Evolutionary conservation across 2,113 vertebrate species (phyloP), one percentile per base, ranked within the genome.

Genomic region (Mesitornis unicolor): DNA sequence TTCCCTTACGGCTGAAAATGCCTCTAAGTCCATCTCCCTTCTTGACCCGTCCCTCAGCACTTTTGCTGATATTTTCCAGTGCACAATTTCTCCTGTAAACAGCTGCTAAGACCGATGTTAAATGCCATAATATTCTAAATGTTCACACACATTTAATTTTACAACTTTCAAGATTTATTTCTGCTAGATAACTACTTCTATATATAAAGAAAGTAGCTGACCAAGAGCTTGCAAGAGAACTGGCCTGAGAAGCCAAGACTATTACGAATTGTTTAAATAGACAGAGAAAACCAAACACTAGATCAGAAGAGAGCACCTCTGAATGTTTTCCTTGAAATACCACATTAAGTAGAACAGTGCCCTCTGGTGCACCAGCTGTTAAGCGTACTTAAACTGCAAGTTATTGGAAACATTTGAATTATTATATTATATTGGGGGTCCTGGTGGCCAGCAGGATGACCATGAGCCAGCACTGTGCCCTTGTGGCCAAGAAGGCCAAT

Each of bases 311-410:
- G 33, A 11, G 35, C 25, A 50, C 17, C 42, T 21, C 35, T 16
- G 5, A 45, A 38, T 1, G 19, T 12, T 35, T 33, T 11, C n/a
- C 47, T 26, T 3, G 3, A 57, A 51, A 9, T 13, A 3, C 11
- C 0, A 28, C 40, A 12, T 84, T 82, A 38, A 45, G 15, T 8
- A 20, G 94, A 89, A 78, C 16, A 61, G 80, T 95, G 97, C 97
- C 92, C 95, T 89, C 97, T 93, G 82, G 70, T 84, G 97, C 61
- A 29, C 7, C 69, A 22, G 11, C 5, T 7, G 29, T 43, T 7
- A 26, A 36, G 56, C 29, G 10, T 7, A 70, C 47, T 31, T 48
- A 25, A n/a, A 73, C 33, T 59, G 56, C 82, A 87, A 56, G 1
- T 77, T 40, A 16, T 0, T 65, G 38, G 56, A 84, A 74, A 38